Base-by-base conservation (phyloP, 2,113 vertebrate species). In the Ptychochromis oligacanthus region DNA sequence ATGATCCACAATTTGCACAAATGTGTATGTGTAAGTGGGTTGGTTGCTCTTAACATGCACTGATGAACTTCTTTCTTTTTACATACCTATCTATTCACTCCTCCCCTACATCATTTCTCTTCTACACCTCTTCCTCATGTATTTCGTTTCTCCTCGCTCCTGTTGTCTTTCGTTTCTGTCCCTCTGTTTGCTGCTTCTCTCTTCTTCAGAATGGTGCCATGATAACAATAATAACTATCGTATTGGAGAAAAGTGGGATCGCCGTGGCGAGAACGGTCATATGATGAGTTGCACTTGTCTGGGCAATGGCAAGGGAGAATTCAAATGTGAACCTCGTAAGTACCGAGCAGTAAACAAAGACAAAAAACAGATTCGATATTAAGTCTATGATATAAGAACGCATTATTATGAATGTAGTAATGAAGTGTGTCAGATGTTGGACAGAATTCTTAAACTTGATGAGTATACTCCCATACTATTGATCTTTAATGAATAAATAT, bases 271-370 rank as follows among this genome's bases (percentile, higher is more conserved):
- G 77, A 99, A 97, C 0, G 98, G 98, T 6, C 97, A 99, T 92
- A 97, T 98, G 97, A 97, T 98, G 97, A 99, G 97, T 95, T 99
- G 98, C 91, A 98, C 97, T 0, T 99, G 98, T 78, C 95, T 99
- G 65, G 98, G 98, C 79, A 99, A 98, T 1, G 97, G 97, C 70
- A 99, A 99, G 92, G 98, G 98, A 93, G 98, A 99, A 92, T 99
- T 99, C 95, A 99, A 99, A 92, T 99, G 98, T 81, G 98, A 99
- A 90, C 98, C 98, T n/a, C 97, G 98, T 99, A 95, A 85, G 93
- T 93, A 15, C 4, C 20, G 18, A 79, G n/a, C 7, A 8, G 1
- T 46, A 12, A 2, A 75, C 38, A 14, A 22, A 3, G 34, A 36
- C 14, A 18, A 28, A 38, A 24, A 0, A 26, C 20, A 1, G 2